Percentiles rank a stretch among this genome's conserved stretches.
These are phyloP conservation scores for Leucoraja ocellata DNA, from an alignment of 2,797 vertebrate species.

Conservation along the genomic window DNA sequence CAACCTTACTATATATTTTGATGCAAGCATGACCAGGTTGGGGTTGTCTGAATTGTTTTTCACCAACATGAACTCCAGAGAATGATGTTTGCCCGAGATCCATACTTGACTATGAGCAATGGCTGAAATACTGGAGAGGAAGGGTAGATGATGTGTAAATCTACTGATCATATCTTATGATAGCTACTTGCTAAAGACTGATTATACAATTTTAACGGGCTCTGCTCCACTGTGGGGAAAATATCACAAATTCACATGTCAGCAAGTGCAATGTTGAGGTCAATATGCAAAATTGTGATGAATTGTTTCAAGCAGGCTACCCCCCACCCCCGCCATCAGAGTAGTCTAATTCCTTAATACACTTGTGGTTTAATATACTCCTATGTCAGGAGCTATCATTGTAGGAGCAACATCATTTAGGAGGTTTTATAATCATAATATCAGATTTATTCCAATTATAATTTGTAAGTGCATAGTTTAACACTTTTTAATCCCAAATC, in stretches of 20 bases:
- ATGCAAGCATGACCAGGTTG: background rate
- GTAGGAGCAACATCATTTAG: background rate
- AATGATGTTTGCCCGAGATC: background rate
- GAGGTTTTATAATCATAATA: background rate
- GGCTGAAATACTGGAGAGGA: background rate
- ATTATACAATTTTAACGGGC: background rate
- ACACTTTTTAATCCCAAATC: background rate
- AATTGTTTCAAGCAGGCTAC: background rate
- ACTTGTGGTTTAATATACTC: background rate
- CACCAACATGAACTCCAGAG: background rate
- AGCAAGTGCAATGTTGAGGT: background rate
- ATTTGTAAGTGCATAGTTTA: background rate
- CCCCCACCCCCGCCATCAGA: background rate
- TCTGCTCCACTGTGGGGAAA: too few relatives aligned
- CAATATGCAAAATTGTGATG: background rate
- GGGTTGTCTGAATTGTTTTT: background rate
- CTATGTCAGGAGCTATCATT: background rate
- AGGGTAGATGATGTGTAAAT: too few relatives aligned
- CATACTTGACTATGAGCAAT: background rate
- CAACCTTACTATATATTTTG: background rate
- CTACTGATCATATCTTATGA: background rate
- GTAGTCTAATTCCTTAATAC: background rate
- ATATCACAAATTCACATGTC: background rate
- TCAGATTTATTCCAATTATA: conserved; percentile 4
- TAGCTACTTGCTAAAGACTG: background rate